A percentile compares a stretch with the other conserved stretches of the same genome.
Evolutionary conservation across 1,140 invertebrate genomes (phyloP).

Genomic region (Drosophila sproati): DNA sequence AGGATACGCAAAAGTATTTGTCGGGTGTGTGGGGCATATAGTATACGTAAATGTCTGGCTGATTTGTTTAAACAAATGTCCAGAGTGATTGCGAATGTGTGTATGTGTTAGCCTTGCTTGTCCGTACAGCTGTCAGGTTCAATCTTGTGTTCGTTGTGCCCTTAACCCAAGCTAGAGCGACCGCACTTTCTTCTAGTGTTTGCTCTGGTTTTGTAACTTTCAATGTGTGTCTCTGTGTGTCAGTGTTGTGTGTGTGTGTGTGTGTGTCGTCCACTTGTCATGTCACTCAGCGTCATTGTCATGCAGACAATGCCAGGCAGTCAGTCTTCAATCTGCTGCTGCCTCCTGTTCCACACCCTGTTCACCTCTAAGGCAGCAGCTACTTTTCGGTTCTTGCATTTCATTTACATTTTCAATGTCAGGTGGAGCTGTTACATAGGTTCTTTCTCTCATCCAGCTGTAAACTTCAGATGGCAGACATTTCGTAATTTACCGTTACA

Average conservation of each 20-base stretch:
- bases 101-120: constrained; percentile 41
- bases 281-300: constrained; percentile 79
- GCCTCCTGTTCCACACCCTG: background rate
- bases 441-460: background rate
- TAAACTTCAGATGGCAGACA: constrained; percentile 55
- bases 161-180: constrained; percentile 44
- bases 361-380: constrained; percentile 16
- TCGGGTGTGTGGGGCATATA: constrained; percentile 19
- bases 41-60: constrained; percentile 47
- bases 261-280: constrained; percentile 78
- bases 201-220: constrained; percentile 41
- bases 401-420: constrained; percentile 78
- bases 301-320: constrained; percentile 60
- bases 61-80: constrained; percentile 78
- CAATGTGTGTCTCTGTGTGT: background rate
- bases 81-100: constrained; percentile 25
- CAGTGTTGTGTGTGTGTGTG: constrained; percentile 17
- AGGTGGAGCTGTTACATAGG: background rate
- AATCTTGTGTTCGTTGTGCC: constrained; percentile 53
- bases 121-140: constrained; percentile 69
- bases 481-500: constrained; percentile 75
- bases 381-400: constrained; percentile 50
- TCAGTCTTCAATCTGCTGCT: constrained; percentile 37
- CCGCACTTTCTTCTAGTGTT: constrained; percentile 57
- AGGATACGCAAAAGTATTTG: constrained; percentile 53